Base-by-base conservation (phyloP, 2,113 vertebrate genomes). In the Echinops telfairi region DNA sequence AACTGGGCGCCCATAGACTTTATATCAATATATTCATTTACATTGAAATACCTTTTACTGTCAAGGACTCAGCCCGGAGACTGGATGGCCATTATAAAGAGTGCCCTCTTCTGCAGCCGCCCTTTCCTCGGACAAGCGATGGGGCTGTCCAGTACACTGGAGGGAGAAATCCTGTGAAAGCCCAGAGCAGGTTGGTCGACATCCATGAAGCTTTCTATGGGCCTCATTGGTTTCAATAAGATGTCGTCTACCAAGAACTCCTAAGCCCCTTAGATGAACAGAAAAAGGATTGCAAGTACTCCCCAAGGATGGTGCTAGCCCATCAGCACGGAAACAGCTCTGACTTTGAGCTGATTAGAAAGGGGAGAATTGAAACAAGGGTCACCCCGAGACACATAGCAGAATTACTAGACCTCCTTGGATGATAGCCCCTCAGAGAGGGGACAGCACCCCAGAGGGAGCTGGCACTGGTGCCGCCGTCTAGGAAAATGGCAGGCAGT, bases 41-140 rank as follows among this genome's bases (percentile, higher is more conserved):
- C 91, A 97, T 96, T 88, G 96, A 97, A 97, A 95, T 97, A 93
- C 62, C n/a, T 91, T 97, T 97, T 94, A 93, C 96, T 86, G 53
- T 94, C 97, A 96, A 91, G 76, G 89, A 90, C 91, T 92, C 87
- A 85, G 60, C 70, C 12, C 40, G 80, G 86, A 83, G 9, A 27
- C 91, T 96, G 97, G 94, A 96, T 91, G 94, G 93, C 91, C 33
- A 88, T 87, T 20, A 1, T 86, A 88, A 95, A 85, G 62, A 94
- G 87, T 40, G 60, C 31, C 87, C n/a, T 31, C 31, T 95, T 96
- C 82, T 92, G 87, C 95, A 58, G 19, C 25, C 38, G 86, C 1
- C 53, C 40, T 89, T 94, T 89, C 94, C 47, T 25, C 3, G 64
- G 88, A 85, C 47, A 85, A 93, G 91, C 64, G 22, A 17, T 60